Evolutionary conservation across 2,113 vertebrate genomes (phyloP).

Genomic region (Vulpes ferrilata): DNA sequence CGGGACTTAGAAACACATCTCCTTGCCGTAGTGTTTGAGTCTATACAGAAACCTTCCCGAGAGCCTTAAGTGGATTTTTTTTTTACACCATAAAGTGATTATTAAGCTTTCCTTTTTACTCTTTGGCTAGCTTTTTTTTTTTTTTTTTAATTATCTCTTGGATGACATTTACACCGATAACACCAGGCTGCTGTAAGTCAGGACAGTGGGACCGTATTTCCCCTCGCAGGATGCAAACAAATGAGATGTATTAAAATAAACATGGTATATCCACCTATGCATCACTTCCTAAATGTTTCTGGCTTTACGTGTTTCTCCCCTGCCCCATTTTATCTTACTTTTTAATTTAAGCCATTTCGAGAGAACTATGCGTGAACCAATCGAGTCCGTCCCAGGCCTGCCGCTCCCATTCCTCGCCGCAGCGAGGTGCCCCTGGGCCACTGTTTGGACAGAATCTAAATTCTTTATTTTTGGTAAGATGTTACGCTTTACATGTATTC

Average conservation of each 20-base stretch:
- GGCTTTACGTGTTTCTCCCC: constrained; percentile 85
- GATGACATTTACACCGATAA: constrained; percentile 87
- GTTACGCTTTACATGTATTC: constrained; percentile 95
- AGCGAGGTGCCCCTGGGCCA: constrained; percentile 82
- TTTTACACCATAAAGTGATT: constrained; percentile 90
- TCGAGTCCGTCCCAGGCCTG: neutral
- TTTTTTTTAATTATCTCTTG: constrained; percentile 85
- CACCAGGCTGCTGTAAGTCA: constrained; percentile 86
- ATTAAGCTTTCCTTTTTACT: constrained; percentile 91
- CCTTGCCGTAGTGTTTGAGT: constrained; percentile 87
- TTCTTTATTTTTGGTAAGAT: constrained; percentile 98
- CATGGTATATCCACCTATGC: constrained; percentile 88
- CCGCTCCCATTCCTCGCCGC: constrained; percentile 76
- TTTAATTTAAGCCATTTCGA: constrained; percentile 78
- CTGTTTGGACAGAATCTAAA: constrained; percentile 91
- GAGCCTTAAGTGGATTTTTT: constrained; percentile 91
- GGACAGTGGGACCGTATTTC: constrained; percentile 85
- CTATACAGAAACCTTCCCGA: constrained; percentile 88
- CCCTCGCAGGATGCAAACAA: constrained; percentile 87
- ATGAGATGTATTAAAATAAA: constrained; percentile 92
- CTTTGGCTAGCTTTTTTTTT: constrained; percentile 86
- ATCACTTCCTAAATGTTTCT: constrained; percentile 87
- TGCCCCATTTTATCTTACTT: neutral
- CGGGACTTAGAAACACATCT: constrained; percentile 82
- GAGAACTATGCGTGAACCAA: constrained; percentile 84